Percentiles rank a stretch among this genome's conserved stretches.
These are phyloP conservation scores for Mantis religiosa DNA, from an alignment of 2,888 invertebrate species.

Conservation along the genomic window DNA sequence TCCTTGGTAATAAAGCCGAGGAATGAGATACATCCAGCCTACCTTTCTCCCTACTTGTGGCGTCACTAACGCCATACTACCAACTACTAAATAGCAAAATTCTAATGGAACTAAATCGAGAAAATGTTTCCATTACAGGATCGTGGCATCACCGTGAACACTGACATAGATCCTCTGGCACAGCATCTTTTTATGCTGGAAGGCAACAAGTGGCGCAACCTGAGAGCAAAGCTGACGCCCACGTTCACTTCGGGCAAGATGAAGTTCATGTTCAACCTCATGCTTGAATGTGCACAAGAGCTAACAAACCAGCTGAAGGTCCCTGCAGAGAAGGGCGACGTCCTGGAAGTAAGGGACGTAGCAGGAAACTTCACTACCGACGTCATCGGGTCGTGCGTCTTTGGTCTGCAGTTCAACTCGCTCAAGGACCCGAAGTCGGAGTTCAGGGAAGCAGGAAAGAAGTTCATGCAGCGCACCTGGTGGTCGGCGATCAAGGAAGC, in stretches of 20 bases:
- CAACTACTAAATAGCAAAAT: too few species aligned
- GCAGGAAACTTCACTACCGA: conserved; percentile 30
- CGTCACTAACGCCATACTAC: too few species aligned
- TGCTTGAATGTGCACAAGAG: conserved; percentile 30
- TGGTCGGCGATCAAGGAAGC: conserved; percentile 17
- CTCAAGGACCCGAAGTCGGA: conserved; percentile 28
- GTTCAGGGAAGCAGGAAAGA: conserved; percentile 28
- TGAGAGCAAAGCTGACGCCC: conserved; percentile 36
- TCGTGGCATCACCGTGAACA: background rate
- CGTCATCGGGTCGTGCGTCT: conserved; percentile 30
- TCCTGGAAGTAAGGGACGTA: conserved; percentile 25
- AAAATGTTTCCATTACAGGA: too few species aligned
- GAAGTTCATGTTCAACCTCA: conserved; percentile 36
- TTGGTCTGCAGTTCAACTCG: conserved; percentile 30
- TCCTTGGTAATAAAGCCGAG: too few species aligned
- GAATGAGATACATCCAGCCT: too few species aligned
- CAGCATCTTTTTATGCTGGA: conserved; percentile 22
- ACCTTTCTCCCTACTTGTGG: too few species aligned
- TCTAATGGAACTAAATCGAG: too few species aligned
- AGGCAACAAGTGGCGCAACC: conserved; percentile 38
- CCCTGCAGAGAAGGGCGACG: background rate
- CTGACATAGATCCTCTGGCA: conserved; percentile 26
- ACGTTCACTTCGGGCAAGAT: conserved; percentile 41
- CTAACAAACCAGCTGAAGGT: conserved; percentile 13
- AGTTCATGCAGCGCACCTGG: conserved; percentile 19